Percentiles rank a stretch among this genome's conserved stretches.
Conservation (phyloP, 1,140 invertebrate genomes). For the Nephila pilipes region DNA sequence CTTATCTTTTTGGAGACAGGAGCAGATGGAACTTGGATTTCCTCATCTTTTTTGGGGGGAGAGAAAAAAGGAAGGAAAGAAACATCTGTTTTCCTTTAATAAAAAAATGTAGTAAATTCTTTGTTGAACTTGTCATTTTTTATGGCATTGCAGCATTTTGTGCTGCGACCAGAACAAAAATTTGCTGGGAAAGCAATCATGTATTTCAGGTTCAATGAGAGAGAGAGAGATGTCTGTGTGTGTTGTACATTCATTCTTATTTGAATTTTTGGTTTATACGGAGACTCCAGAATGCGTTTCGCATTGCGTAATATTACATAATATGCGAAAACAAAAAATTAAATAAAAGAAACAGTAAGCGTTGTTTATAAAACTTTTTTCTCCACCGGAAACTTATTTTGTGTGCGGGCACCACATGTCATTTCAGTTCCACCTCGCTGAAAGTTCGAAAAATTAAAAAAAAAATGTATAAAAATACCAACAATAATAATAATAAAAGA, state of each 20-base stretch:
- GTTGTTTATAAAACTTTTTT: constrained; percentile 24
- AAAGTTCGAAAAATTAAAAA: neutral
- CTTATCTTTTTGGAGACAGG: neutral
- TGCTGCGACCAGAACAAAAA: neutral
- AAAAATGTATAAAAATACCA: neutral
- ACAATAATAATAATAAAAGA: neutral
- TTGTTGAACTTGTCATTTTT: neutral
- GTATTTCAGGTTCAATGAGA: constrained; percentile 19
- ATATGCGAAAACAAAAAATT: neutral
- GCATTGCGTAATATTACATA: neutral
- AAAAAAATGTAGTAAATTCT: neutral
- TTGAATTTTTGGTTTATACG: neutral
- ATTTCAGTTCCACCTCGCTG: constrained; percentile 30
- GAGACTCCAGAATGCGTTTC: neutral
- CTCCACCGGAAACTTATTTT: constrained; percentile 9
- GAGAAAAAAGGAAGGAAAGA: too few relatives aligned
- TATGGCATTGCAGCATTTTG: neutral
- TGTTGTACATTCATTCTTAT: neutral
- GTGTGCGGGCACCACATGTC: constrained; percentile 3
- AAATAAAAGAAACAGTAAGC: neutral
- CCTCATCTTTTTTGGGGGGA: too few relatives aligned
- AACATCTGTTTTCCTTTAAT: too few relatives aligned
- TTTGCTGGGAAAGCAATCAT: neutral
- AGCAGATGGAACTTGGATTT: neutral
- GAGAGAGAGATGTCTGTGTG: too few relatives aligned